Percentiles rank a stretch among this genome's conserved stretches.
Conservation (phyloP, 2,888 invertebrate species). For the Timandra comae region DNA sequence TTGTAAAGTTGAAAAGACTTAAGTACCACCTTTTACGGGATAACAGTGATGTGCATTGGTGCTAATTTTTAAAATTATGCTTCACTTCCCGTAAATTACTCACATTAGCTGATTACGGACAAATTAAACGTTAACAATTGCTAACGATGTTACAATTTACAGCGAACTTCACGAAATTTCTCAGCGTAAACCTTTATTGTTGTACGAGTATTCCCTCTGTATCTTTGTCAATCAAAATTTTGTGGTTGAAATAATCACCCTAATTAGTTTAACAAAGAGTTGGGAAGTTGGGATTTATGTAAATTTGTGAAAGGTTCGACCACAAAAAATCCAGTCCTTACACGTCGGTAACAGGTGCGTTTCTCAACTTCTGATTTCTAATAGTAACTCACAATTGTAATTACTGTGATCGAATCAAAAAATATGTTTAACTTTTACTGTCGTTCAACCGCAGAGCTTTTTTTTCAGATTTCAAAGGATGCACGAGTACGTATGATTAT, state of each 20-base stretch:
- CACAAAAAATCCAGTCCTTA: constrained; percentile 65
- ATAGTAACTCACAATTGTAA: constrained; percentile 53
- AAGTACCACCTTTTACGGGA: constrained; percentile 11
- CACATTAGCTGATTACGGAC: constrained; percentile 36
- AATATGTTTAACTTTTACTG: constrained; percentile 47
- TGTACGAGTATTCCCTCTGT: constrained; percentile 30
- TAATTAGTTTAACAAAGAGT: constrained; percentile 64
- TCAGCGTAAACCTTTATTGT: constrained; percentile 50
- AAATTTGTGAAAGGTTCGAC: constrained; percentile 61
- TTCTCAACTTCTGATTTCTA: constrained; percentile 54
- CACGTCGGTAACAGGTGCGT: constrained; percentile 65
- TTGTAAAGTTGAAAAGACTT: constrained; percentile 8
- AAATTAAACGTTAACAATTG: constrained; percentile 52
- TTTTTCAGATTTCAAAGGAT: constrained; percentile 31
- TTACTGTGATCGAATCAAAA: constrained; percentile 42
- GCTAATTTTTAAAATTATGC: constrained; percentile 36
- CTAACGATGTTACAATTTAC: constrained; percentile 59
- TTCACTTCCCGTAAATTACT: constrained; percentile 27
- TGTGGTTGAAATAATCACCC: constrained; percentile 71
- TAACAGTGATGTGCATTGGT: constrained; percentile 15
- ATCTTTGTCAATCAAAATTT: constrained; percentile 67
- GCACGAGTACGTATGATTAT: constrained; percentile 18
- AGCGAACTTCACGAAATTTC: constrained; percentile 33
- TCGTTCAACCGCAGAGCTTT: constrained; percentile 47
- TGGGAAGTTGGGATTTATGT: constrained; percentile 56